phyloP scores from a whole-genome alignment of 2,113 vertebrate species.

The Excalfactoria chinensis region DNA sequence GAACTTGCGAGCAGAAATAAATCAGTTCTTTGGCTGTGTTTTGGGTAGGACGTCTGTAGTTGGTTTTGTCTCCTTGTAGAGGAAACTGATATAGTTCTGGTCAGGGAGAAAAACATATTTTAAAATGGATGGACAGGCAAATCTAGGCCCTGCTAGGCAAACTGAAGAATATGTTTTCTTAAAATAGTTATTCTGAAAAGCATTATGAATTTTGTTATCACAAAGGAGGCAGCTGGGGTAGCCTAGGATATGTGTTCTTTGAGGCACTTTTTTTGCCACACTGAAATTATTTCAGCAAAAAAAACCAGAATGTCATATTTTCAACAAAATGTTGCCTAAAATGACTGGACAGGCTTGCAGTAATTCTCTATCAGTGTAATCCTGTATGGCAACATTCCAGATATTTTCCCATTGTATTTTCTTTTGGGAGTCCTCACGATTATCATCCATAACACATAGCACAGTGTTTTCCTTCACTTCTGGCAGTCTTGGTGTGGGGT shows the following conservation, averaged over 20 bases:
- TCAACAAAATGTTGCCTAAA: background rate
- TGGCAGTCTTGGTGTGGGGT: background rate
- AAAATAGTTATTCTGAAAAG: background rate
- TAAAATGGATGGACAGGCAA: background rate
- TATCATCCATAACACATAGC: background rate
- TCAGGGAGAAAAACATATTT: background rate
- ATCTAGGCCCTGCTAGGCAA: background rate
- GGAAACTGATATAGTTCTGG: background rate
- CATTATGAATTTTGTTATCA: background rate
- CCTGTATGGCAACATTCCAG: background rate
- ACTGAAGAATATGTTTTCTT: background rate
- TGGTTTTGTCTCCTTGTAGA: background rate
- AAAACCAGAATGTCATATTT: accelerated
- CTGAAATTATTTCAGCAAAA: background rate
- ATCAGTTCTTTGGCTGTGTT: background rate
- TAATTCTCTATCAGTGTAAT: background rate
- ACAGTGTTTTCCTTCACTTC: background rate
- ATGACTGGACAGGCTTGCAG: background rate
- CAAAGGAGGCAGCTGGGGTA: background rate
- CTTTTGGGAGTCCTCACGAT: background rate
- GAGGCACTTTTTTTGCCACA: background rate
- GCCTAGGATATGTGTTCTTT: background rate
- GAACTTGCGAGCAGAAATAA: background rate
- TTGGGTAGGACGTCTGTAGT: background rate
- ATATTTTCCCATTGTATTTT: background rate